Evolutionary conservation across 2,797 vertebrate genomes (phyloP).

Genomic region (Poeciliopsis paucimaculata): DNA sequence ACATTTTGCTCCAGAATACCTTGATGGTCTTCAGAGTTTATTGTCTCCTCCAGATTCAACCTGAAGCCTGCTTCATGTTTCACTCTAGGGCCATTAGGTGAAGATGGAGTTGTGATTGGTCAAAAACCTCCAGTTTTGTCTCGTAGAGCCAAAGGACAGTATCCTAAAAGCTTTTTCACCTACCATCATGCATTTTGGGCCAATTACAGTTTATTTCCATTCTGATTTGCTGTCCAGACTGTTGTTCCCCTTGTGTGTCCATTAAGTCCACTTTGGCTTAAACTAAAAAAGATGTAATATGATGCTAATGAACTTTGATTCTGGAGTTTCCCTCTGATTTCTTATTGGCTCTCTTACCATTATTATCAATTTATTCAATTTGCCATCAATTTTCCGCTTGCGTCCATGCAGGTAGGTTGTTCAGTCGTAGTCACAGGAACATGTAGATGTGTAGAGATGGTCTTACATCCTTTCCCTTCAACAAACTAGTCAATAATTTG

Average conservation of each 20-base stretch:
- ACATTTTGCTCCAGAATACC: conserved; percentile 1
- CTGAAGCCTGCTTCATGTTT: neutral
- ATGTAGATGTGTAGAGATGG: neutral
- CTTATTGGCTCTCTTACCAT: neutral
- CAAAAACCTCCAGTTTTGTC: neutral
- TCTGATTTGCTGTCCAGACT: neutral
- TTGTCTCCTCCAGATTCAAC: neutral
- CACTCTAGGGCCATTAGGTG: neutral
- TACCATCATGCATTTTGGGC: neutral
- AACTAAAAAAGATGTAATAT: neutral
- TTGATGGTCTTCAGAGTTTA: neutral
- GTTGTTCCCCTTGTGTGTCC: neutral
- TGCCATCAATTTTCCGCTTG: neutral
- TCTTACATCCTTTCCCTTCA: neutral
- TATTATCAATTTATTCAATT: neutral
- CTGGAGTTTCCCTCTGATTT: neutral
- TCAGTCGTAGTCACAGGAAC: neutral
- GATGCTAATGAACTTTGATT: neutral
- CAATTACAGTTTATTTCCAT: neutral
- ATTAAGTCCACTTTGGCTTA: neutral
- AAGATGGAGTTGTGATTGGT: neutral
- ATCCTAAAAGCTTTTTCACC: neutral
- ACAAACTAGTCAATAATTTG: neutral
- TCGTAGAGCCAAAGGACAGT: neutral
- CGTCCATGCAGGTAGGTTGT: neutral